Evolutionary conservation across 2,888 invertebrate genomes (phyloP).

Genomic region (Platynereis dumerilii): DNA sequence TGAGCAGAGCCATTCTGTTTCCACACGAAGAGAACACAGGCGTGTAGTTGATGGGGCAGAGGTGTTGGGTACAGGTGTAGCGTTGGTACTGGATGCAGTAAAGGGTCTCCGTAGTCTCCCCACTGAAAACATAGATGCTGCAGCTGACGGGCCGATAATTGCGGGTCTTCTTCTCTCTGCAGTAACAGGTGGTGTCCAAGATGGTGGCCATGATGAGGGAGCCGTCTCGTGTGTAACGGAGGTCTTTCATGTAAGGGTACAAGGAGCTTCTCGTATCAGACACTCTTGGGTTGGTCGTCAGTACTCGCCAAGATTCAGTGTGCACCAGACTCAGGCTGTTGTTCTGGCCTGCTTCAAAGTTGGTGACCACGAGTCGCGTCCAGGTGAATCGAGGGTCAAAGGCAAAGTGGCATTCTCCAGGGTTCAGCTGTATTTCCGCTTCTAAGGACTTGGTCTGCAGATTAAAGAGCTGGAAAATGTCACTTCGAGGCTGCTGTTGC

Average conservation of each 20-base stretch:
- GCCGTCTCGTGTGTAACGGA: conserved; percentile 57
- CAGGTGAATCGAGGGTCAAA: conserved; percentile 60
- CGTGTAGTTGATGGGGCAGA: conserved; percentile 60
- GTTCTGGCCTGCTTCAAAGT: conserved; percentile 51
- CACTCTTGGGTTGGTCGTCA: conserved; percentile 52
- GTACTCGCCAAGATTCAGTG: conserved; percentile 49
- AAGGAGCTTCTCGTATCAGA: conserved; percentile 48
- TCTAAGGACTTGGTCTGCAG: conserved; percentile 49
- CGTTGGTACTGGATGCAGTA: conserved; percentile 61
- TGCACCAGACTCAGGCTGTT: conserved; percentile 57
- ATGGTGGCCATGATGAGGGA: conserved; percentile 57
- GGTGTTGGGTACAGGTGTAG: conserved; percentile 56
- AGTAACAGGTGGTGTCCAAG: conserved; percentile 52
- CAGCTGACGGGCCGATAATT: conserved; percentile 55
- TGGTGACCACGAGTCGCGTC: conserved; percentile 56
- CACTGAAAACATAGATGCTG: conserved; percentile 58
- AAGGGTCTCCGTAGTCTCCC: conserved; percentile 55
- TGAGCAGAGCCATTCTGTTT: conserved; percentile 58
- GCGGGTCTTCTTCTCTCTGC: conserved; percentile 56
- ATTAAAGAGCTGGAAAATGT: conserved; percentile 56
- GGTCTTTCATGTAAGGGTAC: conserved; percentile 54
- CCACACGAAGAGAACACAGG: conserved; percentile 60
- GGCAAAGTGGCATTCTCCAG: conserved; percentile 45
- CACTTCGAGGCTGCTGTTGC: conserved; percentile 28
- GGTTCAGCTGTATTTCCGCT: conserved; percentile 47